Conservation (phyloP, 2,888 invertebrate species). For the Hemithea aestivaria region DNA sequence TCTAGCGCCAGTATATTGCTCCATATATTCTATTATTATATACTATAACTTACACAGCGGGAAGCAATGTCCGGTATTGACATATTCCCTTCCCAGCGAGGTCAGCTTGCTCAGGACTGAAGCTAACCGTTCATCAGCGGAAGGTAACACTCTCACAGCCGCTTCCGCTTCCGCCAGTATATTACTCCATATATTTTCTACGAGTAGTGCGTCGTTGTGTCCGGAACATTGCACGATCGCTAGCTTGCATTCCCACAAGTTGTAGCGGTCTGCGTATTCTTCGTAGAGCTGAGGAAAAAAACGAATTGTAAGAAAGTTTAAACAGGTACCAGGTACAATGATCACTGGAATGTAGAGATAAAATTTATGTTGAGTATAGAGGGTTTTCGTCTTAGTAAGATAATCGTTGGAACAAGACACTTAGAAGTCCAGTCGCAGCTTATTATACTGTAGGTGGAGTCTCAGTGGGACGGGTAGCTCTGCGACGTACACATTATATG, state of each 20-base stretch:
- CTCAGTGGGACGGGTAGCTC: too few species aligned
- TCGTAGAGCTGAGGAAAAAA: conserved; percentile 84
- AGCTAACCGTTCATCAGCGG: conserved; percentile 79
- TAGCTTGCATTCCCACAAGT: conserved; percentile 95
- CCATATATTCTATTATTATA: conserved; percentile 97
- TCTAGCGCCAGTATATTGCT: conserved; percentile 84
- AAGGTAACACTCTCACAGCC: conserved; percentile 61
- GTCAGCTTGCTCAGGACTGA: conserved; percentile 88
- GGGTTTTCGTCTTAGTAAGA: too few species aligned
- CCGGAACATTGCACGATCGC: conserved; percentile 97
- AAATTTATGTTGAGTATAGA: too few species aligned
- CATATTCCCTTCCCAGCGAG: conserved; percentile 86
- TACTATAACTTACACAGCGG: conserved; percentile 90
- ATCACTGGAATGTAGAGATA: too few species aligned
- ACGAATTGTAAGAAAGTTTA: background rate
- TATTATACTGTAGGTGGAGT: too few species aligned
- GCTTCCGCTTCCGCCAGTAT: conserved; percentile 83
- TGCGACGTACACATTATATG: too few species aligned
- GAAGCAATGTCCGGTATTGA: conserved; percentile 91
- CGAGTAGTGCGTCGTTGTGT: conserved; percentile 91
- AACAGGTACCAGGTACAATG: background rate
- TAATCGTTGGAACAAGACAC: too few species aligned
- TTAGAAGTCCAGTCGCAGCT: too few species aligned
- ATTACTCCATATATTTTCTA: conserved; percentile 95
- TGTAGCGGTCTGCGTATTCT: conserved; percentile 94